A percentile compares a stretch with the other conserved stretches of the same genome.
Conservation (phyloP, 2,888 invertebrate genomes). For the Epirrita christyi region DNA sequence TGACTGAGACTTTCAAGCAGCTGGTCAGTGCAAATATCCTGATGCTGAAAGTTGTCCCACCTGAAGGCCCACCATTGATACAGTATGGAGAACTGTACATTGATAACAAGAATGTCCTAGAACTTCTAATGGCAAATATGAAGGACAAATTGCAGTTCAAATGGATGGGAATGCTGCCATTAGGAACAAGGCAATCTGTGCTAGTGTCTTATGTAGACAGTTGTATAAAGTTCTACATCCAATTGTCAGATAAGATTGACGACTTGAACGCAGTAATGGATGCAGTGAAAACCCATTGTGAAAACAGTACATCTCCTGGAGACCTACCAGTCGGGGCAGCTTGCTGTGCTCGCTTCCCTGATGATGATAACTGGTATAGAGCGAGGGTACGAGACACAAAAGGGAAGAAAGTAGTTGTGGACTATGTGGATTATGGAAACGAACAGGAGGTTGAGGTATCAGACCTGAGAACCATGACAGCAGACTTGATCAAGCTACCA, state of each 20-base stretch:
- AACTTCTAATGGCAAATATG: slow-evolving; percentile 77
- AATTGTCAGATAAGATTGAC: slow-evolving; percentile 86
- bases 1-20: slow-evolving; percentile 89
- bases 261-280: slow-evolving; percentile 88
- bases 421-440: slow-evolving; percentile 98
- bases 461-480: slow-evolving; percentile 86
- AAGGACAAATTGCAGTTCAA: slow-evolving; percentile 74
- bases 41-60: slow-evolving; percentile 87
- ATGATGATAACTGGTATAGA: slow-evolving; percentile 95
- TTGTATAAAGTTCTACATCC: slow-evolving; percentile 90
- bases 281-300: slow-evolving; percentile 86
- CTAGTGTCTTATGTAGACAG: slow-evolving; percentile 88
- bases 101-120: slow-evolving; percentile 84
- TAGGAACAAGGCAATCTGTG: slow-evolving; percentile 75
- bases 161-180: slow-evolving; percentile 65
- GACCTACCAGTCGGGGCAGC: slow-evolving; percentile 86
- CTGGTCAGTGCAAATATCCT: slow-evolving; percentile 87
- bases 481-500: slow-evolving; percentile 86
- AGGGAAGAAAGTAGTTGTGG: slow-evolving; percentile 86
- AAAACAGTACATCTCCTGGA: slow-evolving; percentile 71
- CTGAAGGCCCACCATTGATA: slow-evolving; percentile 89
- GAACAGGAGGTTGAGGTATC: slow-evolving; percentile 89
- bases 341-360: slow-evolving; percentile 92
- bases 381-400: slow-evolving; percentile 89
- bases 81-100: slow-evolving; percentile 90